Conservation (phyloP, 2,113 vertebrate species). For the Orthonyx spaldingii region DNA sequence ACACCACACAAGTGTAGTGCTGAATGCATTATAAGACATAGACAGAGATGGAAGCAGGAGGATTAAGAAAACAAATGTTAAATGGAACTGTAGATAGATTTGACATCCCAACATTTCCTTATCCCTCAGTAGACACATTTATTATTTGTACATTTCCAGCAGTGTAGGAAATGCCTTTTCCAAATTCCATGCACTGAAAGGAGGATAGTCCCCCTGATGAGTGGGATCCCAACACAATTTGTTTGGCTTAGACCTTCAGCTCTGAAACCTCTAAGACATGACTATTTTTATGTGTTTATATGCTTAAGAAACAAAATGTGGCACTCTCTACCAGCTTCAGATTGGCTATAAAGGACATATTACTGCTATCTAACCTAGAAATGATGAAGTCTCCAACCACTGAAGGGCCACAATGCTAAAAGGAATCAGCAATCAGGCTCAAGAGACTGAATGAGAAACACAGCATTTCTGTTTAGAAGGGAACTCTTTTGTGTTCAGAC, state of each 20-base stretch:
- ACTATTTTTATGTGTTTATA: background rate
- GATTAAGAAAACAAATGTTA: slow-evolving; percentile 13
- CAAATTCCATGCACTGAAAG: background rate
- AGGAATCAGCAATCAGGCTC: background rate
- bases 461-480: background rate
- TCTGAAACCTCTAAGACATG: background rate
- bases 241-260: background rate
- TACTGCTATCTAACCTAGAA: background rate
- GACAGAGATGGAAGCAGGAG: background rate
- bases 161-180: background rate
- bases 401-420: background rate
- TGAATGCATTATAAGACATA: background rate
- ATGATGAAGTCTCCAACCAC: rapidly evolving
- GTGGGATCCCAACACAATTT: background rate
- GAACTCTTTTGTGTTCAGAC: background rate
- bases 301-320: background rate
- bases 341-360: background rate
- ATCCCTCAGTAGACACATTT: background rate
- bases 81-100: slow-evolving; percentile 2
- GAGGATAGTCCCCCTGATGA: background rate
- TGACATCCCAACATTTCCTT: slow-evolving; percentile 7
- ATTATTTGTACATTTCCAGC: slow-evolving; percentile 8
- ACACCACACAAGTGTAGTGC: rapidly evolving
- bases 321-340: background rate
- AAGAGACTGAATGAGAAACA: background rate